Evolutionary conservation across 2,888 invertebrate genomes (phyloP), one percentile per base, ranked within the genome.

Genomic region (Tipula helvola): DNA sequence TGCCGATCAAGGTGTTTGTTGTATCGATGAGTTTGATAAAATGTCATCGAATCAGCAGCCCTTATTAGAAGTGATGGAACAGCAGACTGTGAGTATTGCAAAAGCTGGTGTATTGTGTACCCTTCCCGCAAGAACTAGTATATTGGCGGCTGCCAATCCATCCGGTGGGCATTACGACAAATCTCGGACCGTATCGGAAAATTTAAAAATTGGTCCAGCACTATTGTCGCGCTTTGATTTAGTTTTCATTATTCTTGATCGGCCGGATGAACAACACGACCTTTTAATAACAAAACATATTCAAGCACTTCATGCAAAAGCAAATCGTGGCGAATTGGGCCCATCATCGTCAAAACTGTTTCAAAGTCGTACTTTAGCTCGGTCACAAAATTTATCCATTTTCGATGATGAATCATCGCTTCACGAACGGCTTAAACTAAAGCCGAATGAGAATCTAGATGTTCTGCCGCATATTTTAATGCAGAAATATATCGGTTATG

Each of bases 1-100:
- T 87, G 96, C 98, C 18, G 96, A 97, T 90, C 95, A 94, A 89
- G 98, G 98, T 0, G 95, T 95, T 88, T 99, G 98, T 90, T 97
- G 97, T 89, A 96, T 99, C 85, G 99, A 99, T 91, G 98, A 99
- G 91, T 96, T 99, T 89, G 99, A 99, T 91, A 98, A 98, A 93
- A 96, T 97, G 94, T 92, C 93, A 3, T 91, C 92, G 13, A 96
- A 96, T 90, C 96, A 97, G 91, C 94, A 95, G 93, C 95, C 96
- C 87, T 92, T 99, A 86, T 92, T 98, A 83, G 98, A 99, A 92
- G 96, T 97, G 0, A 97, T 99, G 97, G 98, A 99, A 90, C 97
- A 98, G 89, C 96, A 98, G 89, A 95, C 95, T 86, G 95, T 98
- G 57, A 97, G 97, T 90, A 94, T 98, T 87, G 97, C 98, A 0